Base-by-base conservation (phyloP, 2,113 vertebrate genomes). In the Halcyon malimbica region DNA sequence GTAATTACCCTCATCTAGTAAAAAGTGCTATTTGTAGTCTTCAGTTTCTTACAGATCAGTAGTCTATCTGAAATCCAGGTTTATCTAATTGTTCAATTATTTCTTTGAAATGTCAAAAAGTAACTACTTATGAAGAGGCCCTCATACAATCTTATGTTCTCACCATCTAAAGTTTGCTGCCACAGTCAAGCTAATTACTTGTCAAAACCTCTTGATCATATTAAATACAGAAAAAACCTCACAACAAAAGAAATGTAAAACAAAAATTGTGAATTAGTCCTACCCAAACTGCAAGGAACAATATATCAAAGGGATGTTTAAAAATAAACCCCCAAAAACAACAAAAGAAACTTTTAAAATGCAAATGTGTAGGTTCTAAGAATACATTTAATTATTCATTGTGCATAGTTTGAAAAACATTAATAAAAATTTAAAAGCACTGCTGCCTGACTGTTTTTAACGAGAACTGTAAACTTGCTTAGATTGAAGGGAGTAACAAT, bases 141-240 rank as follows among this genome's bases (percentile, higher is more conserved):
- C 42, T 90, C 28, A 44, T 9, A 89, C 59, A 89, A 77, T 81
- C 76, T 84, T 75, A 81, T 5, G 31, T 94, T 96, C 83, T 76
- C 86, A 90, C 59, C 41, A 96, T 73, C 80, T 87, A 5, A 90
- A 60, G 57, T 89, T 62, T 87, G 83, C 81, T 93, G 91, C 82
- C 60, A 79, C 31, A 80, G 73, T 90, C 92, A 90, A 79, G 82
- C 87, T 97, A 95, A 97, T 95, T 95, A 89, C 84, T 97, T 97
- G 96, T 96, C 96, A 97, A 96, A 96, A 70, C 37, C 78, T 83
- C 96, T 94, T 96, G 94, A 96, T 96, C 82, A 70, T 56, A 93
- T 80, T 91, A 94, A 96, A 87, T 63, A 94, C 2, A 14, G 57
- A 83, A 86, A 93, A 83, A 79, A 25, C 0, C 31, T 85, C 60